phyloP scores from a whole-genome alignment of 2,113 vertebrate species.

The Calyptommatus sinebrachiatus region DNA sequence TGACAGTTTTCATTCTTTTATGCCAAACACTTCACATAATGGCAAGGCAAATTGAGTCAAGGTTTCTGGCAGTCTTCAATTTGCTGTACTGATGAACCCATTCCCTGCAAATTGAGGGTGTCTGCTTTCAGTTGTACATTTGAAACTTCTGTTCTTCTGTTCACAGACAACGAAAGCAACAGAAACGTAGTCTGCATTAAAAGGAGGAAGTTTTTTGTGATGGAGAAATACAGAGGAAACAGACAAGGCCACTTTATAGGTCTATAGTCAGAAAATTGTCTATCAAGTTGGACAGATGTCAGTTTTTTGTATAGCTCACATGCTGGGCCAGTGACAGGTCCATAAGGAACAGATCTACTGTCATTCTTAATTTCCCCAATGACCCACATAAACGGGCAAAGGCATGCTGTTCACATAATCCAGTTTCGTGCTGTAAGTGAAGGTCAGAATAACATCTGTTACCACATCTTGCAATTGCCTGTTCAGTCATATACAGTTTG shows the following conservation, averaged over 20 bases:
- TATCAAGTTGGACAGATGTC: neutral
- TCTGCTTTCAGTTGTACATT: neutral
- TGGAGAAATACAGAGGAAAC: neutral
- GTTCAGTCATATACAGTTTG: neutral
- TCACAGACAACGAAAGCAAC: neutral
- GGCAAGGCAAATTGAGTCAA: neutral
- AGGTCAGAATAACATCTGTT: neutral
- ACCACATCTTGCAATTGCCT: slow-evolving; percentile 7
- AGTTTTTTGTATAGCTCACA: neutral
- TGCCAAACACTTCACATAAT: neutral
- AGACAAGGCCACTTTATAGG: neutral
- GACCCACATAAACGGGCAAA: slow-evolving; percentile 1
- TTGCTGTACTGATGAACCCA: neutral
- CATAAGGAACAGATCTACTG: neutral
- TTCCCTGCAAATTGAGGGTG: slow-evolving; percentile 7
- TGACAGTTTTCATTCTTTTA: slow-evolving; percentile 7
- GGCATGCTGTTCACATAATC: neutral
- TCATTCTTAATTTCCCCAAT: neutral
- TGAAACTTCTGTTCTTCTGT: neutral
- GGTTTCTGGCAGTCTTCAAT: slow-evolving; percentile 20
- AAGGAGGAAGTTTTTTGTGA: neutral
- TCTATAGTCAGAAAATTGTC: neutral
- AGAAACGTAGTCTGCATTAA: neutral
- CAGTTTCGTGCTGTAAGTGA: neutral
- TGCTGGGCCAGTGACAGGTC: neutral